These are phyloP conservation scores for Vannuccia rotundouncinata DNA, from an alignment of 2,888 invertebrate species.

Conservation along the genomic window DNA sequence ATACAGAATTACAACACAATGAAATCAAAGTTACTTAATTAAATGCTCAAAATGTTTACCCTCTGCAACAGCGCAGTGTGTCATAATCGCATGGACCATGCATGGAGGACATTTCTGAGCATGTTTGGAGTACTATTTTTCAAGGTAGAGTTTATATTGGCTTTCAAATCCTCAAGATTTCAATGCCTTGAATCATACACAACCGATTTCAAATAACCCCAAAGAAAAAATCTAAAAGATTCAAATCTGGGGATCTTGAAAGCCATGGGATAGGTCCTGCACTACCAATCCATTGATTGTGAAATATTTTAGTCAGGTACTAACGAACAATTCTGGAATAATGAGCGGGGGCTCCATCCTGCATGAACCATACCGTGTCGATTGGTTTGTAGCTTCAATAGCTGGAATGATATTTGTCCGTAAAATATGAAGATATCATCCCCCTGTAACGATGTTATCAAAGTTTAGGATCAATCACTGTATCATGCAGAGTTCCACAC, in stretches of 20 bases:
- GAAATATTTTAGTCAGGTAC: not conserved
- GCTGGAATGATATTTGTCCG: conserved; percentile 16
- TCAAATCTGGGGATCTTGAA: conserved; percentile 8
- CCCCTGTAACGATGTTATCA: conserved; percentile 30
- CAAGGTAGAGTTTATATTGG: not conserved
- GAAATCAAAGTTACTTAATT: conserved; percentile 1
- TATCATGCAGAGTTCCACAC: conserved; percentile 9
- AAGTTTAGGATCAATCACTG: conserved; percentile 1
- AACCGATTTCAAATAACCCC: not conserved
- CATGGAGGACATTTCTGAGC: not conserved
- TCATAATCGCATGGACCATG: not conserved
- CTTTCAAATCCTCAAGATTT: not conserved
- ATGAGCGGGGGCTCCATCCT: conserved; percentile 18
- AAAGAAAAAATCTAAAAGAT: conserved; percentile 2
- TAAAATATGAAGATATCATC: conserved; percentile 31
- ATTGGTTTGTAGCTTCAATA: not conserved
- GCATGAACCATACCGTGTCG: conserved; percentile 1
- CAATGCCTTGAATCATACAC: not conserved
- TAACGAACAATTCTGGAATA: not conserved
- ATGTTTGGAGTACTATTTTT: not conserved
- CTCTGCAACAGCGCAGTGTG: conserved; percentile 22
- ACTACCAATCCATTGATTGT: not conserved
- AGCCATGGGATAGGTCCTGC: not conserved
- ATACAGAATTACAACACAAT: not conserved
- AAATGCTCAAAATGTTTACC: conserved; percentile 20